Base-by-base conservation (phyloP, 2,888 invertebrate species). In the Baccha elongata region DNA sequence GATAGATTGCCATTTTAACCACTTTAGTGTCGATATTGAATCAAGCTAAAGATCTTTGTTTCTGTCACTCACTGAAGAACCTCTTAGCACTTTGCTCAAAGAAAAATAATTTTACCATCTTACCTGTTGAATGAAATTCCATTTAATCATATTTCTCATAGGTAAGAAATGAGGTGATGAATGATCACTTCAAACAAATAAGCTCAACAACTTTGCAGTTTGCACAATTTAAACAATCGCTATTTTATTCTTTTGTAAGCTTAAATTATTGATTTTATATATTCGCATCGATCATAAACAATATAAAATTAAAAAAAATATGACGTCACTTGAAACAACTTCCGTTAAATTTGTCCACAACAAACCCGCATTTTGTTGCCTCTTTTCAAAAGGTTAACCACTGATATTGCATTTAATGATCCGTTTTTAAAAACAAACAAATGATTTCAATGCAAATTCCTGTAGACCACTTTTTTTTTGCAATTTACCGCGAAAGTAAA, bases 51-150 rank as follows among this genome's bases (percentile, higher is more conserved):
- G n/a, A n/a, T n/a, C n/a, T n/a, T n/a, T n/a, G n/a, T n/a, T n/a
- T n/a, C n/a, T n/a, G n/a, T n/a, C n/a, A n/a, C n/a, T n/a, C n/a
- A n/a, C n/a, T n/a, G n/a, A n/a, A n/a, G n/a, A n/a, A n/a, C n/a
- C n/a, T n/a, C n/a, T n/a, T n/a, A n/a, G n/a, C n/a, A n/a, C n/a
- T n/a, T n/a, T n/a, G n/a, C n/a, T n/a, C n/a, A n/a, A n/a, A n/a
- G n/a, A n/a, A n/a, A n/a, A n/a, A n/a, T n/a, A n/a, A n/a, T n/a
- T n/a, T n/a, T n/a, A n/a, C n/a, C n/a, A n/a, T n/a, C 48, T 72
- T 21, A 79, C 78, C 72, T 79, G 78, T 60, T 72, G 78, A 55
- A 79, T 79, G 23, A 79, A 79, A 32, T 79, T 79, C 78, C 78
- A 72, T 26, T 67, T 72, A 46, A 79, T 72, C 78, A 79, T 79